These are phyloP conservation scores for Lottia scabra DNA, from an alignment of 2,888 invertebrate species.

Conservation along the genomic window DNA sequence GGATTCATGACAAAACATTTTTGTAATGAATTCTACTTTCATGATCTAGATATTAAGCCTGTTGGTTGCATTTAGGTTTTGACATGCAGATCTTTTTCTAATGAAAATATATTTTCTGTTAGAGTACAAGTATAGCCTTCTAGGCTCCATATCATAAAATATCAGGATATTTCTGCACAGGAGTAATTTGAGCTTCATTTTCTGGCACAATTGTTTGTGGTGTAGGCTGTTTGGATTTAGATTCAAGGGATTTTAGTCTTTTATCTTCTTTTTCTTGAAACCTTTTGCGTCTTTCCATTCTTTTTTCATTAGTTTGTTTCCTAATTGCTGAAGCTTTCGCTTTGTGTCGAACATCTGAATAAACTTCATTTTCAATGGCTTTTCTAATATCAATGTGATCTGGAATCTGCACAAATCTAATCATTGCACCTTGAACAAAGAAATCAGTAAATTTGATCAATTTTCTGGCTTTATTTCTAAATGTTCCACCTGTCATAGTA, in stretches of 20 bases:
- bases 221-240: no score
- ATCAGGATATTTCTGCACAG: no score
- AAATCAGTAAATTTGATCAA: constrained; percentile 41
- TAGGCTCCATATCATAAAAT: no score
- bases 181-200: no score
- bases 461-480: constrained; percentile 33
- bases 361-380: constrained; percentile 39
- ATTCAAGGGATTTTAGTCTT: neutral
- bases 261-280: neutral
- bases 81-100: no score
- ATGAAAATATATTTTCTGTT: no score
- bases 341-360: neutral
- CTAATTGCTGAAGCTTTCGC: neutral
- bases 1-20: no score
- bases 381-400: constrained; percentile 58
- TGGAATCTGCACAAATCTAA: constrained; percentile 65
- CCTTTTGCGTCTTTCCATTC: neutral
- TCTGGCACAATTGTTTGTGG: no score
- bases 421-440: constrained; percentile 56
- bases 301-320: neutral
- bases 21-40: no score
- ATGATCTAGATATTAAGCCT: no score
- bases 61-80: no score
- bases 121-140: no score
- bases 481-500: constrained; percentile 47